Evolutionary conservation across 2,888 invertebrate species (phyloP).

Genomic region (Volucella bombylans): DNA sequence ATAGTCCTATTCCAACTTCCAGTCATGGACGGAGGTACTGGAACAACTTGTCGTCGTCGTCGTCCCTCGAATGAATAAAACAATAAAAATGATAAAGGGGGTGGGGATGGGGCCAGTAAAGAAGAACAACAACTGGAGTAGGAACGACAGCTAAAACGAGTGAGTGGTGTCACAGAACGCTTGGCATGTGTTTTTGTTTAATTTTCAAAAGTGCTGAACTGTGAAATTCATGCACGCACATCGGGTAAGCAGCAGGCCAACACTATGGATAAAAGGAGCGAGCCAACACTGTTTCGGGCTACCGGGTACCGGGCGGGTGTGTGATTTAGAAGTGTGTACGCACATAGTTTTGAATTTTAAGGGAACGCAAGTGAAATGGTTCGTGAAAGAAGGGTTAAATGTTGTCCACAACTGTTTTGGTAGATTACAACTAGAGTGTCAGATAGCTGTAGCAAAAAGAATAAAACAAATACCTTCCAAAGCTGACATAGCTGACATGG

Average conservation of each 20-base stretch:
- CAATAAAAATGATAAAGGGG: slow-evolving; percentile 59
- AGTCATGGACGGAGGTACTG: neutral
- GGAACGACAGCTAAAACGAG: slow-evolving; percentile 38
- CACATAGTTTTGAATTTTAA: slow-evolving; percentile 73
- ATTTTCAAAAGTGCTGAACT: slow-evolving; percentile 74
- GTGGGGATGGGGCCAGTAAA: neutral
- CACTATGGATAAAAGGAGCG: neutral
- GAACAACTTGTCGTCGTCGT: slow-evolving; percentile 3
- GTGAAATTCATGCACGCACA: slow-evolving; percentile 74
- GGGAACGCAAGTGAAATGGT: slow-evolving; percentile 69
- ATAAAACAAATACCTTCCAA: neutral
- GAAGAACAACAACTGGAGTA: neutral
- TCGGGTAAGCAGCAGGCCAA: slow-evolving; percentile 21
- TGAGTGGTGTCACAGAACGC: slow-evolving; percentile 65
- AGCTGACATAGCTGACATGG: slow-evolving; percentile 20
- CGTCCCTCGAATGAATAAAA: slow-evolving; percentile 65
- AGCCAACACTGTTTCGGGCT: neutral
- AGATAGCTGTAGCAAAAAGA: neutral
- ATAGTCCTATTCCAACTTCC: neutral
- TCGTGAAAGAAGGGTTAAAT: slow-evolving; percentile 73
- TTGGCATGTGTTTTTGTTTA: slow-evolving; percentile 73
- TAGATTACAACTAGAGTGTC: slow-evolving; percentile 7
- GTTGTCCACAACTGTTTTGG: slow-evolving; percentile 59
- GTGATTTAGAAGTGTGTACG: slow-evolving; percentile 68
- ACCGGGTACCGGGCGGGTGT: slow-evolving; percentile 10